Base-by-base conservation (phyloP, 2,888 invertebrate genomes). In the Cryptosula pallasiana region DNA sequence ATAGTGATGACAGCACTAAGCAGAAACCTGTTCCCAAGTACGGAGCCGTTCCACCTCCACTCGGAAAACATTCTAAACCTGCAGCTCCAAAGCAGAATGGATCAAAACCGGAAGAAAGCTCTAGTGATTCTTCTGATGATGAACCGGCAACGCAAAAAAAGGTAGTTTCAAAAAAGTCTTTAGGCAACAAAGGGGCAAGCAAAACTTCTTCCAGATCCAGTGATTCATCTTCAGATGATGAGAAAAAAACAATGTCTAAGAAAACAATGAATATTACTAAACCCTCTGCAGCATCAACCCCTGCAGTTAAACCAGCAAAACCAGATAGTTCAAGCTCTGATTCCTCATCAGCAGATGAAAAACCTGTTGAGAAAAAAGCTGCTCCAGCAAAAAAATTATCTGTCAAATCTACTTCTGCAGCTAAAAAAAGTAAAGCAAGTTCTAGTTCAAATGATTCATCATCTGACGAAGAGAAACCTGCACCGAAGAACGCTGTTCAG, bases 391-490 rank as follows among this genome's bases (percentile, higher is more conserved):
- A 69, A 25, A 5, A 13, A 35, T 5, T 5, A 35, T 16, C 35
- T 3, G 69, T 25, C 5, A 35, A 32, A 35, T 20, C 32, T 9
- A 25, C 69, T 69, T 16, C 25, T 9, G 57, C 20, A 5, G 35
- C 20, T 3, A 5, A 5, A n/a, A 32, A 69, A 29, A 9, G 16
- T 9, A 5, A 13, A 9, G 69, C 5, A 35, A 69, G 69, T 35
- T 35, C 35, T n/a, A 35, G 35, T 29, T 69, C 69, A 35, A n/a
- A 58, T 9, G 69, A 69, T 57, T 57, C 57, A 13, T 69, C 69
- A 5, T 74, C 74, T 25, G 71, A 72, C n/a, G 73, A 73, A 20
- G 73, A 73, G 5, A 71, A 71, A n/a, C 73, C 73, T 13, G 57
- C 23, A 57, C 5, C 57, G 3, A 57, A 57, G 57, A 57, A 57